phyloP scores from a whole-genome alignment of 2,113 vertebrate species.

The Lucifuga dentata region DNA sequence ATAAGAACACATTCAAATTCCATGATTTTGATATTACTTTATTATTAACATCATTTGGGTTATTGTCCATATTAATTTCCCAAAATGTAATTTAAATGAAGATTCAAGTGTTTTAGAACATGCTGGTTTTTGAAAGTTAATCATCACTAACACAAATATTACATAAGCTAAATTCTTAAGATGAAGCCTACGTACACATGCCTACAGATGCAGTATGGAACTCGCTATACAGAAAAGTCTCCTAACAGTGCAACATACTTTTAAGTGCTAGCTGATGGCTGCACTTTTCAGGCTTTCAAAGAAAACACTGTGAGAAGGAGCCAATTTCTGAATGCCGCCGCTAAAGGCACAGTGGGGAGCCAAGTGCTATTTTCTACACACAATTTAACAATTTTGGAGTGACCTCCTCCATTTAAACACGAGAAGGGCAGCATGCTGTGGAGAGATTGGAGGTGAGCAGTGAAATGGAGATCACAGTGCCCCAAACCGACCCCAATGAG shows the following conservation, averaged over 20 bases:
- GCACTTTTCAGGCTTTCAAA: constrained; percentile 65
- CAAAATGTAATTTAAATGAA: neutral
- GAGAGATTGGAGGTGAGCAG: constrained; percentile 65
- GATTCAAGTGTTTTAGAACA: constrained; percentile 6
- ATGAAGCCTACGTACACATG: constrained; percentile 25
- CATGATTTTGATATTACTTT: neutral
- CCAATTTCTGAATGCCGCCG: constrained; percentile 66
- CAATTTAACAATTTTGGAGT: constrained; percentile 78
- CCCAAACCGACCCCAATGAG: constrained; percentile 67
- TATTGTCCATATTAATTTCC: neutral
- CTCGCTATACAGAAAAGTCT: constrained; percentile 36
- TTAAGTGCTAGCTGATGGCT: constrained; percentile 63
- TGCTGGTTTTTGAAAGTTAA: constrained; percentile 18
- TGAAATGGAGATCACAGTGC: constrained; percentile 78
- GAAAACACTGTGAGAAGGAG: constrained; percentile 71
- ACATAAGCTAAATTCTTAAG: constrained; percentile 16
- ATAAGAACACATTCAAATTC: constrained; percentile 15
- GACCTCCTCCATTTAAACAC: constrained; percentile 75
- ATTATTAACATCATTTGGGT: constrained; percentile 9
- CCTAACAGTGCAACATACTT: constrained; percentile 52
- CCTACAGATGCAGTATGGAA: constrained; percentile 48
- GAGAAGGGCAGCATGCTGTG: constrained; percentile 70
- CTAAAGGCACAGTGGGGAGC: constrained; percentile 58
- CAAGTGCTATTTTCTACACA: constrained; percentile 73
- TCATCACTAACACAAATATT: neutral